Conservation (phyloP, 2,888 invertebrate genomes). For the Drosophila birchii region DNA sequence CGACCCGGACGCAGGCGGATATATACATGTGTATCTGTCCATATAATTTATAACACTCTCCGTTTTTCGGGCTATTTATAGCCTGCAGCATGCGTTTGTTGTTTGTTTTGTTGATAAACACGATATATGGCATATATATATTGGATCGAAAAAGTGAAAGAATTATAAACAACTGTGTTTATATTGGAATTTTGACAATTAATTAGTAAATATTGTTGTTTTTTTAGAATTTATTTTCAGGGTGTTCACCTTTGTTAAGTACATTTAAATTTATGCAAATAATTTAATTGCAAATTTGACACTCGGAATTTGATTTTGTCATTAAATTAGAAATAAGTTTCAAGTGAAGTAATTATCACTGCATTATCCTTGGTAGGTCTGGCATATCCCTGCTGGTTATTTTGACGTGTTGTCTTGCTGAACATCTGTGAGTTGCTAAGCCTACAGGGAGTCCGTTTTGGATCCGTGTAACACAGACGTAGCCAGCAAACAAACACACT, state of each 20-base stretch:
- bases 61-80: conserved; percentile 30
- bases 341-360: background rate
- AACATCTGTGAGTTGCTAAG: conserved; percentile 72
- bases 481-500: conserved; percentile 82
- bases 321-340: background rate
- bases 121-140: background rate
- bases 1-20: conserved; percentile 7
- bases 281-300: background rate
- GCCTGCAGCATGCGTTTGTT: conserved; percentile 39
- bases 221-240: conserved; percentile 6
- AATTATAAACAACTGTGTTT: conserved; percentile 29
- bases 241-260: conserved; percentile 10
- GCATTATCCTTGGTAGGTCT: background rate
- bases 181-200: conserved; percentile 21
- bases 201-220: conserved; percentile 12
- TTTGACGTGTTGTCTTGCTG: conserved; percentile 79
- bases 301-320: background rate
- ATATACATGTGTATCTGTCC: conserved; percentile 21
- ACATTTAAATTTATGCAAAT: background rate
- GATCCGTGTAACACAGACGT: conserved; percentile 72
- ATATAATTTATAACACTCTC: conserved; percentile 42
- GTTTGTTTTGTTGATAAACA: conserved; percentile 32
- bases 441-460: conserved; percentile 42
- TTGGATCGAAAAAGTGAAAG: conserved; percentile 10
- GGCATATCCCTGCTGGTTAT: conserved; percentile 59